phyloP scores from a whole-genome alignment of 2,888 invertebrate genomes.

The Himalopsyche kuldschensis region DNA sequence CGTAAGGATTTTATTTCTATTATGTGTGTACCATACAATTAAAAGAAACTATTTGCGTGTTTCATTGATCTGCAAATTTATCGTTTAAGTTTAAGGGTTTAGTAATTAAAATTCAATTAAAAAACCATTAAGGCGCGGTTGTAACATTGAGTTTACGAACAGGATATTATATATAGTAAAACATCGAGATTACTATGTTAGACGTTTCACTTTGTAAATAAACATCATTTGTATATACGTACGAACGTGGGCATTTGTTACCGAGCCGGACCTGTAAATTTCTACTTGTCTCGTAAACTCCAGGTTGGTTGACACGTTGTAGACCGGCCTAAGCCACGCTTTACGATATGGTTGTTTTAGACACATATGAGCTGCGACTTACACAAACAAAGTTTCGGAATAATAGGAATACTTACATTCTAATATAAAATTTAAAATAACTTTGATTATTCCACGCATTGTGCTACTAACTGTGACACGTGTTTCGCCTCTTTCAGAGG shows the following conservation, averaged over 20 bases:
- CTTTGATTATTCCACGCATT: no score
- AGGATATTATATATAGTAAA: not conserved
- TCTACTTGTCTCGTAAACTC: not conserved
- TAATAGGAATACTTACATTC: no score
- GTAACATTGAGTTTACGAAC: not conserved
- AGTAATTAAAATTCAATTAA: no score
- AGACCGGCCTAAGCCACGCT: not conserved
- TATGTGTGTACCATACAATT: no score
- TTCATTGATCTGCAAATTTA: no score
- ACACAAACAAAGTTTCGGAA: no score
- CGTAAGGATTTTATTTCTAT: no score
- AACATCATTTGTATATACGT: not conserved
- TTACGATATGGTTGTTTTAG: not conserved
- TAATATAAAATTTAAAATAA: no score
- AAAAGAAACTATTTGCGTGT: no score
- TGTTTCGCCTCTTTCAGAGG: no score
- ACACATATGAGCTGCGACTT: not conserved
- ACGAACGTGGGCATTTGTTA: not conserved
- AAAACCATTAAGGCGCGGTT: not conserved
- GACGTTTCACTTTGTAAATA: not conserved
- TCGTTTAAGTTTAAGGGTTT: no score
- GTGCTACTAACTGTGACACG: no score
- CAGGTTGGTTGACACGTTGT: not conserved
- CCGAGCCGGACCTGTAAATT: not conserved
- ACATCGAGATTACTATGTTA: not conserved